Base-by-base conservation (phyloP, 1,140 invertebrate species). In the Heterodera schachtii region DNA sequence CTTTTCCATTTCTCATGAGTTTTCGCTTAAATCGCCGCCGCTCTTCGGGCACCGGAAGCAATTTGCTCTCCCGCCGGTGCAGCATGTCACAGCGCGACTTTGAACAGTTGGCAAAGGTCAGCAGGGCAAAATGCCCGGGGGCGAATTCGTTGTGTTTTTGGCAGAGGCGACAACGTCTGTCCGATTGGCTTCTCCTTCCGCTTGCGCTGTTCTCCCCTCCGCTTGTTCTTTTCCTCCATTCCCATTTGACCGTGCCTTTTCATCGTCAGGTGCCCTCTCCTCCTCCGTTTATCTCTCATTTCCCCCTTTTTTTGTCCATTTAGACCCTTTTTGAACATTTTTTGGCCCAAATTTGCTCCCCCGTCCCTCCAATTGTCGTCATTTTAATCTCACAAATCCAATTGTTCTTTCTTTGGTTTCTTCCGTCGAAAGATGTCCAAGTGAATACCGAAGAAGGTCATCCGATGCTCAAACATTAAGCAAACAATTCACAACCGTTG, bases 341-440 rank as follows among this genome's bases (percentile, higher is more conserved):
- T 73, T 69, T 73, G 44, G 11, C 11, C 13, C 67, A 71, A 80
- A 21, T 83, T 52, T 67, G 60, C 7, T 21, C 21, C 49, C 69
- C 84, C 41, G 64, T 78, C 4, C 79, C 83, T 19, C 82, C 49
- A 46, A 16, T 84, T 31, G 52, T 84, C 3, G 74, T 85, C 9
- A 70, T 86, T 19, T 44, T 73, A n/a, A 9, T 78, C 21, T 66
- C 79, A 44, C 83, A 82, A 52, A 70, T 84, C 8, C 83, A 84
- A 66, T 52, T 84, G 52, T 57, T 84, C 21, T 84, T 84, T 66
- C 71, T 84, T 19, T 84, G 83, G 83, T 73, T 73, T 66, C 64
- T 84, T 41, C 83, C 83, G 49, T 80, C 83, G n/a, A 76, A 67
- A 46, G 83, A 85, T 41, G 46, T 75, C n/a, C 21, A 67, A 49